phyloP scores from a whole-genome alignment of 1,140 invertebrate genomes.

The Zaprionus capensis region DNA sequence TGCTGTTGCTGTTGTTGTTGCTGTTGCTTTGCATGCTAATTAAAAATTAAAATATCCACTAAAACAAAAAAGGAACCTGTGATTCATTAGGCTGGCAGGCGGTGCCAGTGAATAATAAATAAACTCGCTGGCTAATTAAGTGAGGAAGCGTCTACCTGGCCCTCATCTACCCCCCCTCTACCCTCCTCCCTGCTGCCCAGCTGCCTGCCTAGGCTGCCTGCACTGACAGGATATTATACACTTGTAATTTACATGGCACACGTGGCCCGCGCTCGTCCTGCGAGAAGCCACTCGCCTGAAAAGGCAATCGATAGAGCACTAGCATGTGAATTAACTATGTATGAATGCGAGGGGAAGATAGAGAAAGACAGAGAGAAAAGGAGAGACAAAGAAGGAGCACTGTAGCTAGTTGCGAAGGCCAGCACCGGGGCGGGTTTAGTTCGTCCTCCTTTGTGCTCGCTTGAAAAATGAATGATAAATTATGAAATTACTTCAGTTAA shows the following conservation, averaged over 20 bases:
- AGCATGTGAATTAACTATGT: conserved; percentile 68
- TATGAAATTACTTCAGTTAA: conserved; percentile 55
- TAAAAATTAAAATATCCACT: conserved; percentile 82
- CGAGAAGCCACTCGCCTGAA: conserved; percentile 61
- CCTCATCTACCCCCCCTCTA: background rate
- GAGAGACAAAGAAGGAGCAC: background rate
- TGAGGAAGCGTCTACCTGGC: conserved; percentile 48
- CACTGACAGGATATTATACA: conserved; percentile 64
- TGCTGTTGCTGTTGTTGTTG: conserved; percentile 38
- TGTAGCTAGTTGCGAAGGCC: background rate
- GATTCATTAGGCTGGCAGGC: conserved; percentile 79
- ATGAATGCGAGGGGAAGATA: background rate
- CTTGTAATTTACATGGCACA: conserved; percentile 77
- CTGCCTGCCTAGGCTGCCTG: conserved; percentile 3
- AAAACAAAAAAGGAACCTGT: conserved; percentile 71
- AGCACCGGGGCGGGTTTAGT: background rate
- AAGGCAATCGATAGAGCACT: conserved; percentile 68
- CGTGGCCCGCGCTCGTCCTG: conserved; percentile 57
- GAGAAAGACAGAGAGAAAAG: background rate
- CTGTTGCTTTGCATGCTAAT: conserved; percentile 76
- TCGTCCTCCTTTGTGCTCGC: conserved; percentile 10
- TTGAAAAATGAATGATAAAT: conserved; percentile 67
- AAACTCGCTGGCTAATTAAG: conserved; percentile 79
- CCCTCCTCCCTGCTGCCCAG: background rate
- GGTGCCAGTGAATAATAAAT: conserved; percentile 79